Evolutionary conservation across 2,888 invertebrate genomes (phyloP), one percentile per base, ranked within the genome.

Genomic region (Halictus ligatus): DNA sequence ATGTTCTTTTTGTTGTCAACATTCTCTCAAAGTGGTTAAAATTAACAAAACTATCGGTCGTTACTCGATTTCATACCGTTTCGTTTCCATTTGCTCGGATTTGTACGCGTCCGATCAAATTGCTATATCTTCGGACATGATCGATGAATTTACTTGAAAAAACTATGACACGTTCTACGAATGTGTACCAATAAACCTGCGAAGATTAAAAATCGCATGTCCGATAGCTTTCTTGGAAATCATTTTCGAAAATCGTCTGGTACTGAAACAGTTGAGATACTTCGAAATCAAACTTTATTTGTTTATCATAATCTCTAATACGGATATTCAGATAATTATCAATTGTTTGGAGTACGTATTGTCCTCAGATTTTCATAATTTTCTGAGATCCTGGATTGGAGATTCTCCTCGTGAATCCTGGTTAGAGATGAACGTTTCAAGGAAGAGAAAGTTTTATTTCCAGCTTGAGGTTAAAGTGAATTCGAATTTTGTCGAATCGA

Each of bases 81-180:
- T 8, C 8, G 43, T 43, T 8, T 43, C 8, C 6, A 43, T 43
- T 43, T 43, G 8, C 6, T 6, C 43, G 8, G 43, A 43, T 43
- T 43, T 4, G 43, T 43, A 43, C 43, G 43, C 43, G 43, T 43
- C 46, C 35, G 46, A 46, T 46, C 2, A 2, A 46, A 46, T 48
- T n/a, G 5, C 0, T n/a, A n/a, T n/a, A 58, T 12, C 5, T 12
- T 12, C 4, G 1, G 58, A 58, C n/a, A 0, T 1, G 4, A n/a
- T 12, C 12, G n/a, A 58, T n/a, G 58, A 58, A n/a, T n/a, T 5
- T 58, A n/a, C 12, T 58, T n/a, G n/a, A n/a, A 5, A n/a, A n/a
- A 58, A 58, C 4, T 58, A 12, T 12, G 12, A n/a, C 4, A 58
- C n/a, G 4, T 1, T 58, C 12, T 12, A n/a, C 12, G 12, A n/a